Percentiles rank a stretch among this genome's conserved stretches.
phyloP scores from a whole-genome alignment of 2,888 invertebrate genomes.

The Drosophila eohydei region DNA sequence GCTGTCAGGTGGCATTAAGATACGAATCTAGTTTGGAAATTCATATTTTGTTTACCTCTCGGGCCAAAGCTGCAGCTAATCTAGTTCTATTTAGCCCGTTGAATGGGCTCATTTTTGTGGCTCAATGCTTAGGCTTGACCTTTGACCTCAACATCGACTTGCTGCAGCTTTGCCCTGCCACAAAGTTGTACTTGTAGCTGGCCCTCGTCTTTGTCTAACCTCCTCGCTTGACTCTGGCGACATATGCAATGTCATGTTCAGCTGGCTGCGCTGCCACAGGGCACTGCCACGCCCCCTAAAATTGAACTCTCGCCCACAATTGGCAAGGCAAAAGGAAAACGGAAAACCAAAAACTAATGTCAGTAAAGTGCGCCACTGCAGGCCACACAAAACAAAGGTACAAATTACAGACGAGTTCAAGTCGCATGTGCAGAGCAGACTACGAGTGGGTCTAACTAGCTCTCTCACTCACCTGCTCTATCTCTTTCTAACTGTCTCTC shows the following conservation, averaged over 20 bases:
- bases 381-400: constrained; percentile 38
- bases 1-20: constrained; percentile 40
- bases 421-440: constrained; percentile 7
- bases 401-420: constrained; percentile 50
- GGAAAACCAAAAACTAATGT: constrained; percentile 31
- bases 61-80: constrained; percentile 7
- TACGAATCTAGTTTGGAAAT: constrained; percentile 65
- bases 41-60: constrained; percentile 58
- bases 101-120: constrained; percentile 44
- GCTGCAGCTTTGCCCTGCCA: too few species aligned
- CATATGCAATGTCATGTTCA: constrained; percentile 34
- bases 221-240: not conserved
- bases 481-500: not conserved
- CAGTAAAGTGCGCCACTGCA: constrained; percentile 40
- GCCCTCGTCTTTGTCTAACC: not conserved
- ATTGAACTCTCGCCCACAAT: constrained; percentile 35
- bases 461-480: not conserved
- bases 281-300: constrained; percentile 34
- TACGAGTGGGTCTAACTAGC: not conserved
- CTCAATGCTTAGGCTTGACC: not conserved
- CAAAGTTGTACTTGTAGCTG: not conserved
- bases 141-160: not conserved
- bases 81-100: constrained; percentile 28
- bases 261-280: constrained; percentile 13
- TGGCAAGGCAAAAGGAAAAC: not conserved